phyloP scores from a whole-genome alignment of 2,888 invertebrate species.

The Drosophila kuntzei region DNA sequence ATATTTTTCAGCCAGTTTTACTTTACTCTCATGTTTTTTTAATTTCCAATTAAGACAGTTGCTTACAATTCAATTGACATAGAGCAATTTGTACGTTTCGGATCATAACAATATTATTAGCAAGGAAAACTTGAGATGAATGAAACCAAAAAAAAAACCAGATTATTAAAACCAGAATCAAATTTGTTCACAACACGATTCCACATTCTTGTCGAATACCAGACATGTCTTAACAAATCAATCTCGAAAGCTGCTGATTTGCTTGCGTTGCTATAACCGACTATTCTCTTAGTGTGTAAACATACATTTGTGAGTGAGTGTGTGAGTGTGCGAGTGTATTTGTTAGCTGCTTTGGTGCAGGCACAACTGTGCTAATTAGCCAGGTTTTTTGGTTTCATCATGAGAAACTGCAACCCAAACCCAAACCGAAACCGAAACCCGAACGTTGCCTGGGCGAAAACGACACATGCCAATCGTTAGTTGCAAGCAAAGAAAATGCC shows the following conservation, averaged over 20 bases:
- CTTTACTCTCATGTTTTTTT: neutral
- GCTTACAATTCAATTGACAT: constrained; percentile 5
- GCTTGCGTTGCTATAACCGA: constrained; percentile 13
- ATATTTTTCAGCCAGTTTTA: neutral
- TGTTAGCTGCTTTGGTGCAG: constrained; percentile 17
- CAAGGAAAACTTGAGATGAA: constrained; percentile 6
- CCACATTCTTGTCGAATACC: constrained; percentile 43
- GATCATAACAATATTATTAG: constrained; percentile 8
- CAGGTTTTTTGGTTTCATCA: constrained; percentile 41
- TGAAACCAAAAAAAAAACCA: constrained; percentile 13
- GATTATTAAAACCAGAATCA: constrained; percentile 19
- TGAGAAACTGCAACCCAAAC: constrained; percentile 22
- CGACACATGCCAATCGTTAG: constrained; percentile 54
- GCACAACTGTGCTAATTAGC: constrained; percentile 45
- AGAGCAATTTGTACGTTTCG: constrained; percentile 5
- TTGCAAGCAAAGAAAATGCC: constrained; percentile 53
- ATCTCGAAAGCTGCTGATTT: constrained; percentile 17
- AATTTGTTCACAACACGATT: constrained; percentile 27
- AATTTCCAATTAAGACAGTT: constrained; percentile 6
- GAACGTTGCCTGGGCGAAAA: constrained; percentile 32
- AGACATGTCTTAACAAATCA: constrained; percentile 36
- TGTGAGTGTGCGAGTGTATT: constrained; percentile 6
- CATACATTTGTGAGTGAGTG: neutral
- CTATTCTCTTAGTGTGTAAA: constrained; percentile 5
- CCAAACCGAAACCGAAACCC: constrained; percentile 12